Base-by-base conservation (phyloP, 2,888 invertebrate genomes). In the Lucinisca nassula region DNA sequence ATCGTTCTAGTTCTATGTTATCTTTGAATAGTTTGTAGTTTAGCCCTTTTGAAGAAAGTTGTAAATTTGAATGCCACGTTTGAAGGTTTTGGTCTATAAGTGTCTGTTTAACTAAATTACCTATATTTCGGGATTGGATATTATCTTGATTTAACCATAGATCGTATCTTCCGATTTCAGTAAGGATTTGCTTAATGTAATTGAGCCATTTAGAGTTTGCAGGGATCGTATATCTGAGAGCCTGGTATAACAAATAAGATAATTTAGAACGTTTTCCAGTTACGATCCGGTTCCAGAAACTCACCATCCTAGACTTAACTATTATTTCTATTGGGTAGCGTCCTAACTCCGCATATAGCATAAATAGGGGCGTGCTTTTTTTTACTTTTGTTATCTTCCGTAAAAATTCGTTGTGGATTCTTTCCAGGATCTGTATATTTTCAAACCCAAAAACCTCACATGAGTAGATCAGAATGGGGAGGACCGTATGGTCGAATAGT, bases 381-480 rank as follows among this genome's bases (percentile, higher is more conserved):
- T 38, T 40, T 12, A n/a, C 17, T 27, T 67, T 67, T 2, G 58
- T 77, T 6, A 77, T 82, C 55, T 40, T 70, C 17, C 77, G n/a
- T 14, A 75, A 51, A 38, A 77, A 82, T 6, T 70, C 27, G n/a
- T 8, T 58, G 51, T 72, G 76, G 14, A 86, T 45, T 17, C 67
- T 37, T 67, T 82, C 75, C 0, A 85, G 24, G 1, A 78, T 45
- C 30, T 86, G 76, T n/a, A n/a, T n/a, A n/a, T n/a, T n/a, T n/a
- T n/a, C n/a, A n/a, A n/a, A n/a, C n/a, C n/a, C n/a, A n/a, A n/a
- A 72, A 38, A 49, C 79, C 40, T 51, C 86, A 38, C 30, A 86
- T 0, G 76, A 78, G 37, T 85, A 85, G 0, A 70, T 32, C 17
- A 85, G n/a, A 74, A 85, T 85, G 21, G 81, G 74, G 32, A 74